Evolutionary conservation across 2,797 vertebrate species (phyloP), one percentile per base, ranked within the genome.

Genomic region (Muscicapa comitata): DNA sequence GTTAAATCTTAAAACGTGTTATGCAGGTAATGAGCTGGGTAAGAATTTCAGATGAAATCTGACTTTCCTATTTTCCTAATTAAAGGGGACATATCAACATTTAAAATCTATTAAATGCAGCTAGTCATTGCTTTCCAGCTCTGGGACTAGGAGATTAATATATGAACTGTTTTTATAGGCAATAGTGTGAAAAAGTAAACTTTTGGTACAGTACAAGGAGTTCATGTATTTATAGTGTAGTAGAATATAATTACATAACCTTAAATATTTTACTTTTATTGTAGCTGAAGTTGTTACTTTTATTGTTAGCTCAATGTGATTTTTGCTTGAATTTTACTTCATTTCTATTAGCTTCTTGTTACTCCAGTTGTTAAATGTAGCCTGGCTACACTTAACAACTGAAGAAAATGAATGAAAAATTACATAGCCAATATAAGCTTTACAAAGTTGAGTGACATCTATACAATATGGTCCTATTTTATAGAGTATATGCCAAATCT

Each of bases 321-420:
- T 88, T 94, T 93, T 88, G 8, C 68, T 71, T 91, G 37, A 83
- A 77, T 88, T 79, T 83, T 58, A 55, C 40, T 88, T 88, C 4
- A 37, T 86, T 91, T 81, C 45, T 67, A 17, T 78, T 57, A 4
- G 2, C 19, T 91, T 23, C 3, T 4, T 88, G 92, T 93, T 81
- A 37, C 17, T 82, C 65, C 55, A 53, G n/a, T 59, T 66, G 57
- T 89, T 94, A 86, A 88, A 92, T 61, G 35, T 77, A 58, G 61
- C 25, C 71, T 71, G 71, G 28, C 53, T 57, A 20, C 33, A 37
- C 23, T 28, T 82, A 78, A 33, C 48, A 37, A 48, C 45, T 82
- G 62, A 63, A 65, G 31, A 65, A 78, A 94, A 86, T 74, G 38
- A 93, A 78, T 70, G 90, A 93, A 91, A 93, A 88, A 88, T 81